These are phyloP conservation scores for Lota lota DNA, from an alignment of 2,113 vertebrate species.

Conservation along the genomic window DNA sequence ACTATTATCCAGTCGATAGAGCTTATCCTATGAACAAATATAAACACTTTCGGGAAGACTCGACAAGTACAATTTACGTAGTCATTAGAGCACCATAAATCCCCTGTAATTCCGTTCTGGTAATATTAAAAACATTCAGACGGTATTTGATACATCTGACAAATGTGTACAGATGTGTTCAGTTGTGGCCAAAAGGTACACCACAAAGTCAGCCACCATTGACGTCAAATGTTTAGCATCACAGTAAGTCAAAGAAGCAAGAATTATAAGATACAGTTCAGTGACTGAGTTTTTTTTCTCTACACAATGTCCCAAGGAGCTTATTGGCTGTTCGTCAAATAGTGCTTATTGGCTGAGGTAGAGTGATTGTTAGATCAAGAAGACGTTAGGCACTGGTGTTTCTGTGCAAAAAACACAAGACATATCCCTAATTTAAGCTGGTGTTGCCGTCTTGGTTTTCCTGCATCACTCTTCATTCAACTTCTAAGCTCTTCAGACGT, in stretches of 20 bases:
- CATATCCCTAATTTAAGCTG: slow-evolving; percentile 21
- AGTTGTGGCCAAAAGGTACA: no score
- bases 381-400: slow-evolving; percentile 59
- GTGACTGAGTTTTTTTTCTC: neutral
- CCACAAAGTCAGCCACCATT: no score
- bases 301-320: neutral
- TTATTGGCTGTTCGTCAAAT: neutral
- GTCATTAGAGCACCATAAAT: slow-evolving; percentile 34
- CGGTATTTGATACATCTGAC: no score
- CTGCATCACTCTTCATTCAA: slow-evolving; percentile 24
- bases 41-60: no score
- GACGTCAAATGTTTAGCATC: neutral
- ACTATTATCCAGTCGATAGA: no score
- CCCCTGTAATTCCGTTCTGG: slow-evolving; percentile 1
- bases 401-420: slow-evolving; percentile 39
- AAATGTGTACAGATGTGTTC: no score
- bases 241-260: slow-evolving; percentile 5
- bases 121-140: no score
- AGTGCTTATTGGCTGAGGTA: slow-evolving; percentile 33
- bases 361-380: slow-evolving; percentile 32
- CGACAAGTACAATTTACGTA: neutral
- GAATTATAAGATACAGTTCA: neutral
- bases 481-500: neutral
- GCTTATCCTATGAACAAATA: no score
- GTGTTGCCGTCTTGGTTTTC: slow-evolving; percentile 14